Percentiles rank a stretch among this genome's conserved stretches.
phyloP scores from a whole-genome alignment of 1,140 invertebrate species.

The Aphelinus atriplicis region DNA sequence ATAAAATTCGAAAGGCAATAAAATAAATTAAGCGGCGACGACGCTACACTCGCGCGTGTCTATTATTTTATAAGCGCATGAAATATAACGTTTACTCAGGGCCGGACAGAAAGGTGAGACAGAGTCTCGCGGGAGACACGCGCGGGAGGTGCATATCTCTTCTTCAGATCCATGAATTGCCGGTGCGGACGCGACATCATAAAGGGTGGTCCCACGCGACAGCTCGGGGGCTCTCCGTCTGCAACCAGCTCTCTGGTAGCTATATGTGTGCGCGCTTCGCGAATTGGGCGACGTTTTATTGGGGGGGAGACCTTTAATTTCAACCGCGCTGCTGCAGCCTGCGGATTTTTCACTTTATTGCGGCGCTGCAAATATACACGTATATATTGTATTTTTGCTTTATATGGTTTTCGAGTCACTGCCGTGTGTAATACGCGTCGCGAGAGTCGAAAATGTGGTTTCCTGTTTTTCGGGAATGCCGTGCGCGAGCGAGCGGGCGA shows the following conservation, averaged over 20 bases:
- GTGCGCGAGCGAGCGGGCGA: background rate
- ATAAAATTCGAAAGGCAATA: conserved; percentile 38
- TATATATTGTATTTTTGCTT: too few relatives aligned
- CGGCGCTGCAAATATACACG: background rate
- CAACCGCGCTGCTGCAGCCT: conserved; percentile 41
- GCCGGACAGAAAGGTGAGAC: background rate
- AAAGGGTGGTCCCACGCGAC: too few relatives aligned
- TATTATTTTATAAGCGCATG: conserved; percentile 30
- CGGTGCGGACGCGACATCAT: too few relatives aligned
- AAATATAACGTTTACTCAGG: background rate
- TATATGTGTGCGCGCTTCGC: too few relatives aligned
- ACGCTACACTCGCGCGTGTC: conserved; percentile 22
- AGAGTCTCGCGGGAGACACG: background rate
- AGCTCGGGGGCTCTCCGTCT: too few relatives aligned
- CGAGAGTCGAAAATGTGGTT: conserved; percentile 20
- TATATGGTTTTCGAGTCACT: too few relatives aligned
- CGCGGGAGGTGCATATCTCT: conserved; percentile 10
- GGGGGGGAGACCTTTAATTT: conserved; percentile 59
- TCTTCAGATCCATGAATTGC: background rate
- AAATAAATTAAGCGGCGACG: conserved; percentile 41
- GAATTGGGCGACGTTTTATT: conserved; percentile 37
- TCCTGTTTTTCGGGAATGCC: conserved; percentile 31
- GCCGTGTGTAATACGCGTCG: conserved; percentile 6
- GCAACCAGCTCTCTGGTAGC: too few relatives aligned
- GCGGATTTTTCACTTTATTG: background rate